These are phyloP conservation scores for Mormyrus proboscirostris DNA, from an alignment of 2,797 vertebrate species.

Conservation along the genomic window DNA sequence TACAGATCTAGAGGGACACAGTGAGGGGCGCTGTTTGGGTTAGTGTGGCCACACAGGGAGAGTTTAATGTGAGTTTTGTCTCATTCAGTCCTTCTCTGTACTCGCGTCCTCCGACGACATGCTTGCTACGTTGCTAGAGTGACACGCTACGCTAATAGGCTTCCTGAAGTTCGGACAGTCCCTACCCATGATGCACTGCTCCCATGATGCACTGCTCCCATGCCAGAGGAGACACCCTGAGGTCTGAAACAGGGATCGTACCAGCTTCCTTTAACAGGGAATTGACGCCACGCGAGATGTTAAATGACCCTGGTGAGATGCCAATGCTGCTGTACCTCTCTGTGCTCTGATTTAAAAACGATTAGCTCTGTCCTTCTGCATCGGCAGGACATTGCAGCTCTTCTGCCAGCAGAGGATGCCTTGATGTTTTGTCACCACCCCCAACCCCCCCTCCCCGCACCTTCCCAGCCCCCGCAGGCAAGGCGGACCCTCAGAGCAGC, in stretches of 20 bases:
- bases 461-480: not conserved
- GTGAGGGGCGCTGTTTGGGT: not conserved
- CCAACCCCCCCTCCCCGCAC: not conserved
- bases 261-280: not conserved
- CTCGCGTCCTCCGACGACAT: not conserved
- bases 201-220: not conserved
- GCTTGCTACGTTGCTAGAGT: not conserved
- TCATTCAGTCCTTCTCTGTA: not conserved
- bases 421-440: not conserved
- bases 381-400: not conserved
- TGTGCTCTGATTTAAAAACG: conserved; percentile 29
- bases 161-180: not conserved
- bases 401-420: not conserved
- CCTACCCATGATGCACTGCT: not conserved
- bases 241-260: not conserved
- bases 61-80: not conserved
- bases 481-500: not conserved
- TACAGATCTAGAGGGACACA: not conserved
- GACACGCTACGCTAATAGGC: not conserved
- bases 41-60: not conserved
- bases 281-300: not conserved
- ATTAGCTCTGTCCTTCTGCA: conserved; percentile 28
- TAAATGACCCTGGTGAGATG: conserved; percentile 18
- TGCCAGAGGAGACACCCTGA: not conserved
- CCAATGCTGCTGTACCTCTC: conserved; percentile 18